Evolutionary conservation across 2,797 vertebrate genomes (phyloP), one percentile per base, ranked within the genome.

Genomic region (Apodemus agrarius): DNA sequence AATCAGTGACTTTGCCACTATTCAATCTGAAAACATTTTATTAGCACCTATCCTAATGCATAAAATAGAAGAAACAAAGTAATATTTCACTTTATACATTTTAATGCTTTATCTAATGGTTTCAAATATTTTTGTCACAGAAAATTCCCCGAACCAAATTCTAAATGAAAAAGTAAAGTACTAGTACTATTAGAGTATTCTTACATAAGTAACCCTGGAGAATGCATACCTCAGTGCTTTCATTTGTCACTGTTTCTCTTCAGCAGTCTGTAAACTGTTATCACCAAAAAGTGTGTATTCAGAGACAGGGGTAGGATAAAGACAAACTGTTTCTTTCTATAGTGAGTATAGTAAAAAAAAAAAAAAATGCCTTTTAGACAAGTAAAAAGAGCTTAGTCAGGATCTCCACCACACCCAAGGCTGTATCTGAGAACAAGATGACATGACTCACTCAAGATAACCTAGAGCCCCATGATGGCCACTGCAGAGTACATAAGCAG

Each of bases 91-190:
- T 78, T 69, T 90, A 86, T 57, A 52, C 2, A 22, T 26, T 81
- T 37, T 69, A 75, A 59, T 76, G 49, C 3, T 91, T 93, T 95
- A 82, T 82, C 34, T 83, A 91, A 89, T 59, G 4, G 22, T 63
- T 93, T 72, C 67, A 79, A 91, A 57, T 5, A 75, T 29, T n/a
- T 67, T 89, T 94, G 40, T n/a, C 82, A 93, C 6, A 54, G 43
- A 93, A 88, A 34, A n/a, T 8, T 89, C 13, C 34, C 65, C 91
- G 84, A 95, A 89, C 34, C 67, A 85, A 81, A 85, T 40, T 90
- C 61, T 52, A 86, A 49, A 72, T 21, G 57, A 86, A 85, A 94
- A 22, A 83, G 43, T 3, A n/a, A 85, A n/a, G 43, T n/a, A n/a
- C 19, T 85, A 49, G 17, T 59, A 43, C 31, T 83, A 19, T 3